Evolutionary conservation across 2,797 vertebrate species (phyloP), one percentile per base, ranked within the genome.

Genomic region (Morus bassanus): DNA sequence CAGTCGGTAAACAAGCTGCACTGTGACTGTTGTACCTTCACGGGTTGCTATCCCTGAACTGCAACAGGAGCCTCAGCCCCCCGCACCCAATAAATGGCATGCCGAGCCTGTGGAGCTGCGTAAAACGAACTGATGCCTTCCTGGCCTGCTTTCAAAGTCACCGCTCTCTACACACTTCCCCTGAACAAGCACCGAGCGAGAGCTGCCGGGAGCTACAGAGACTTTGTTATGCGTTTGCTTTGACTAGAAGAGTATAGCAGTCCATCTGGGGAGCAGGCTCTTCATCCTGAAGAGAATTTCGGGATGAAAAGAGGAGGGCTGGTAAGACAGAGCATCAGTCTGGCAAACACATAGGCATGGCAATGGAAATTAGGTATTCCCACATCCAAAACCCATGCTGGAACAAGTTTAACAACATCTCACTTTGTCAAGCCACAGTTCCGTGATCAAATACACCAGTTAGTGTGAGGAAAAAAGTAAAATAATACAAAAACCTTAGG

Each of bases 111-210:
- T 35, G 31, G n/a, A 85, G 60, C 30, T 16, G 19, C 2, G 4
- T 14, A 60, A 85, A 85, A 77, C 0, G 1, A 74, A 43, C 21
- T 1, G 2, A 51, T 63, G 39, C 35, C 60, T 53, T 68, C 30
- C 46, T 16, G 35, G 30, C 51, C 87, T 78, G 87, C 51, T 45
- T 53, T 72, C 50, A 84, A 74, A 87, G 53, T 35, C 12, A 18
- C 35, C 4, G 6, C 39, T 78, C 61, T 28, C 5, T 11, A 85
- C 18, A 48, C 25, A 30, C 23, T 45, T 41, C 57, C 73, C 54
- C 53, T 0, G 0, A 57, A 45, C 24, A 39, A 65, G 43, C 63
- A 33, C 4, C 0, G 2, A 50, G 23, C 0, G 5, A 46, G 27
- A n/a, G 63, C 50, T 87, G 53, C 60, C 0, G 2, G 30, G 30